Conservation (phyloP, 37 sponge, comb jelly and placozoan species). For the Amphimedon queenslandica region DNA sequence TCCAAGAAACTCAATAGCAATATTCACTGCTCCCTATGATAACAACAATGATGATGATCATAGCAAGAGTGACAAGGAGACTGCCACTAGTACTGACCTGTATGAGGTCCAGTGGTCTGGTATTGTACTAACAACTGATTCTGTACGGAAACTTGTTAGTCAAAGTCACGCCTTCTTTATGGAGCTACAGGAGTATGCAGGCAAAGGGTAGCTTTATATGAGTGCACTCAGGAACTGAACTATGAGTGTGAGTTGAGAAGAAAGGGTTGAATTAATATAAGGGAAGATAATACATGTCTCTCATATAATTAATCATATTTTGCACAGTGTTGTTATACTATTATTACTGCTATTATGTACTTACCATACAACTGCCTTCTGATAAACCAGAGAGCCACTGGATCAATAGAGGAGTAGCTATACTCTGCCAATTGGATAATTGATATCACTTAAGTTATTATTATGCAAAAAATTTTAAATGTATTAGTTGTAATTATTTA, state of each 20-base stretch:
- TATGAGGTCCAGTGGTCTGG: not conserved
- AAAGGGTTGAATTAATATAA: not conserved
- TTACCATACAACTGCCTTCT: too few species aligned
- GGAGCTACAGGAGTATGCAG: not conserved
- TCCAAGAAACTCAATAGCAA: not conserved
- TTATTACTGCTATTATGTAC: too few species aligned
- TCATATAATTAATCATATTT: not conserved
- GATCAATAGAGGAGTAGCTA: too few species aligned
- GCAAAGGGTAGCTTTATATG: constrained; percentile 42
- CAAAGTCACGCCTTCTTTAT: not conserved
- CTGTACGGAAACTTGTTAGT: not conserved
- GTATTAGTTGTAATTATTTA: too few species aligned
- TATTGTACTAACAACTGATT: not conserved
- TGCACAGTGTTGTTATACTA: not conserved
- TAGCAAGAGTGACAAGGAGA: too few species aligned
- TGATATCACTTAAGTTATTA: too few species aligned
- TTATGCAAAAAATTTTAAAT: too few species aligned
- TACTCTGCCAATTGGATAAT: too few species aligned
- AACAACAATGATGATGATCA: too few species aligned
- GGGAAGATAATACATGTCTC: not conserved
- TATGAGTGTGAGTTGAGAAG: not conserved
- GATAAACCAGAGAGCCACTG: too few species aligned
- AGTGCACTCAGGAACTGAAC: constrained; percentile 36
- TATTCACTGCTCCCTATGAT: not conserved
- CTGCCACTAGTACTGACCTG: not conserved